Evolutionary conservation across 2,888 invertebrate genomes (phyloP).

Genomic region (Ceratothoa steindachneri): DNA sequence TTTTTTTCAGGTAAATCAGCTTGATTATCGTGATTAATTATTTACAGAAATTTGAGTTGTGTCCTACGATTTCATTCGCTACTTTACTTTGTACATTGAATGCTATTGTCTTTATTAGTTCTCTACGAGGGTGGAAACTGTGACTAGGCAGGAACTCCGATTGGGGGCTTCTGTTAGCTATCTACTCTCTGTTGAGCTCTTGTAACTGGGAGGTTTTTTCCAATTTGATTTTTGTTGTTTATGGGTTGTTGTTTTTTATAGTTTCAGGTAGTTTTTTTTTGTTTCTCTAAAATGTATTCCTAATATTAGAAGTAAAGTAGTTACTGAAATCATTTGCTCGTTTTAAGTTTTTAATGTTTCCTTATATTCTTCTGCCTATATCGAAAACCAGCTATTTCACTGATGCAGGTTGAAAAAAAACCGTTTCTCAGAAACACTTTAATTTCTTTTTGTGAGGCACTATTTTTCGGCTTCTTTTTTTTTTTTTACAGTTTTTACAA

Average conservation of each 20-base stretch:
- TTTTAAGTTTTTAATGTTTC: background rate
- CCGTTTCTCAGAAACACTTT: background rate
- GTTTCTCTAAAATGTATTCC: too few species aligned
- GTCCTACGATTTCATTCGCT: background rate
- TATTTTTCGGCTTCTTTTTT: background rate
- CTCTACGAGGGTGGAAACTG: too few species aligned
- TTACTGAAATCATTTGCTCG: background rate
- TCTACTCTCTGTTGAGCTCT: too few species aligned
- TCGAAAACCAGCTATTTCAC: background rate
- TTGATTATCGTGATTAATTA: background rate
- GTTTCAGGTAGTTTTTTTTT: too few species aligned
- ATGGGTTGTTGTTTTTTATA: too few species aligned
- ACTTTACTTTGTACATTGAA: background rate
- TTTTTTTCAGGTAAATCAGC: background rate
- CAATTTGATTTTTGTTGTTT: too few species aligned
- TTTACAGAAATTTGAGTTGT: background rate
- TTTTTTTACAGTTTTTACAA: background rate
- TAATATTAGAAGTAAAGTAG: background rate
- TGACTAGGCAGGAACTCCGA: too few species aligned
- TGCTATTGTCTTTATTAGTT: too few species aligned
- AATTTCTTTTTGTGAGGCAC: background rate
- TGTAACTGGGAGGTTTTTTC: too few species aligned
- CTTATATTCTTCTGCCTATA: background rate
- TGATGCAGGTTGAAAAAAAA: background rate
- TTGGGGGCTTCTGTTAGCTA: too few species aligned